phyloP scores from a whole-genome alignment of 2,797 vertebrate genomes.

The Austrolebias charrua region DNA sequence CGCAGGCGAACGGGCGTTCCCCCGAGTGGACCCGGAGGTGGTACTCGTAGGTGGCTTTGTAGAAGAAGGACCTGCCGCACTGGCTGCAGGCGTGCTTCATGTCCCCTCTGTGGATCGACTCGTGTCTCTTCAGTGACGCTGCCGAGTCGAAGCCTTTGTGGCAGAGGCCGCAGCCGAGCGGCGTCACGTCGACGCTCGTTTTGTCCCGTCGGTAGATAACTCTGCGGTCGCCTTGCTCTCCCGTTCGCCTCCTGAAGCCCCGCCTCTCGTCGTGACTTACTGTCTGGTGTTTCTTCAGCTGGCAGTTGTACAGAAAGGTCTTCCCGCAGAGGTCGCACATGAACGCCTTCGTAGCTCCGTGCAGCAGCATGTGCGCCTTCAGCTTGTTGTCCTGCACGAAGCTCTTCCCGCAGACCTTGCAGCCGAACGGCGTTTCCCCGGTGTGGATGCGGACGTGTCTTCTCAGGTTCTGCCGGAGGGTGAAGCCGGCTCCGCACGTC shows the following conservation, averaged over 20 bases:
- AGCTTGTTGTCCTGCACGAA: conserved; percentile 77
- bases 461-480: conserved; percentile 67
- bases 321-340: conserved; percentile 73
- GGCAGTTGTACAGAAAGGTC: conserved; percentile 74
- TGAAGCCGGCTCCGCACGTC: conserved; percentile 65
- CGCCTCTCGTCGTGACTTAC: conserved; percentile 48
- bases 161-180: conserved; percentile 65
- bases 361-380: conserved; percentile 75
- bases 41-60: conserved; percentile 71
- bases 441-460: conserved; percentile 72
- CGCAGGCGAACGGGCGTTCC: conserved; percentile 71
- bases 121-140: conserved; percentile 56
- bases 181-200: conserved; percentile 64
- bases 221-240: conserved; percentile 34
- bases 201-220: conserved; percentile 64
- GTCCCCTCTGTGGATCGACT: conserved; percentile 64
- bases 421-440: conserved; percentile 73
- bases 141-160: conserved; percentile 58
- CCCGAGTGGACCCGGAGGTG: conserved; percentile 73
- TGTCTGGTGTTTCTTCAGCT: conserved; percentile 73
- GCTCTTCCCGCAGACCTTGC: conserved; percentile 76
- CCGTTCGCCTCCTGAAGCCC: background rate
- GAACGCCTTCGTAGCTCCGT: conserved; percentile 72
- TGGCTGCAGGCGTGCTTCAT: conserved; percentile 64
- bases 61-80: conserved; percentile 74